These are phyloP conservation scores for Callaeas wilsoni DNA, from an alignment of 2,113 vertebrate genomes.

Conservation along the genomic window DNA sequence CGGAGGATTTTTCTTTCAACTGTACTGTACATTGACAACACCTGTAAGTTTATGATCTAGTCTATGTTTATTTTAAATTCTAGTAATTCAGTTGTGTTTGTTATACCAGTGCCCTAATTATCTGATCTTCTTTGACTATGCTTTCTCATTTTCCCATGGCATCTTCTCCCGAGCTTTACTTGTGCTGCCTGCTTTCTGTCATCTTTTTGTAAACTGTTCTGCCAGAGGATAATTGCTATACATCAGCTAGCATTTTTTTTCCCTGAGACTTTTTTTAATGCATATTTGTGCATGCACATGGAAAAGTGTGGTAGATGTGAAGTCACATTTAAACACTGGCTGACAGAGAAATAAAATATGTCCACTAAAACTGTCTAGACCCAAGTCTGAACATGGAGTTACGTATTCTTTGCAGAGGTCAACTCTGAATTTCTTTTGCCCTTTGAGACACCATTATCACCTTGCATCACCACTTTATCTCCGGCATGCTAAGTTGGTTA, in stretches of 20 bases:
- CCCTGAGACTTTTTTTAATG: not conserved
- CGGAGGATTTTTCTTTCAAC: not conserved
- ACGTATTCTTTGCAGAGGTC: not conserved
- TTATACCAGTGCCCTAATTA: not conserved
- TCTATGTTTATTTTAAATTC: not conserved
- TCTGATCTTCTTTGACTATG: not conserved
- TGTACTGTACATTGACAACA: not conserved
- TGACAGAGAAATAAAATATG: not conserved
- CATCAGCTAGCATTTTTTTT: not conserved
- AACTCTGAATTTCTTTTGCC: not conserved
- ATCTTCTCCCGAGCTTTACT: not conserved
- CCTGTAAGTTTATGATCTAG: constrained; percentile 21
- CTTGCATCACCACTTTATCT: not conserved
- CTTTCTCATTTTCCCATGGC: not conserved
- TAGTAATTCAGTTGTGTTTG: not conserved
- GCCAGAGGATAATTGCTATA: not conserved
- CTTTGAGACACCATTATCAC: not conserved
- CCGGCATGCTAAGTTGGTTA: not conserved
- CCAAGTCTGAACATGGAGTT: not conserved
- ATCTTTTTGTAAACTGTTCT: not conserved
- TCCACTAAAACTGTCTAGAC: not conserved
- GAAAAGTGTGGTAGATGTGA: not conserved
- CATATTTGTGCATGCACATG: not conserved
- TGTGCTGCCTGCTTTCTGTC: not conserved
- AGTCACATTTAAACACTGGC: not conserved